phyloP scores from a whole-genome alignment of 2,888 invertebrate species.

The Lamproptera curius region DNA sequence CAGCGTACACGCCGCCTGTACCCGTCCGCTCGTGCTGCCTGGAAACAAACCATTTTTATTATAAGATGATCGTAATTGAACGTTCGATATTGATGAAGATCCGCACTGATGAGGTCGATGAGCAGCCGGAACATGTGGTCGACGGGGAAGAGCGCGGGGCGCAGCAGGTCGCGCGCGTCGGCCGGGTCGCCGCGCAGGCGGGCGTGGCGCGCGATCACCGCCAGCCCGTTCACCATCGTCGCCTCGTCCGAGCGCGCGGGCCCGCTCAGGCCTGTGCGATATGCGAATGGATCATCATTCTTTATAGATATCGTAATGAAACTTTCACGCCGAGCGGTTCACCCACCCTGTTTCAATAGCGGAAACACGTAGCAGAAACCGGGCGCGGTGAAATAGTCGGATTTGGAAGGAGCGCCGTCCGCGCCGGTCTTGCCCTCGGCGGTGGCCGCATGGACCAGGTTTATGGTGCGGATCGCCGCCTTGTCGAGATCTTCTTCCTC shows the following conservation, averaged over 20 bases:
- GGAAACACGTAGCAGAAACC: slow-evolving; percentile 92
- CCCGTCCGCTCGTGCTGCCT: slow-evolving; percentile 81
- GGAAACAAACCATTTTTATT: no score
- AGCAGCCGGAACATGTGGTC: slow-evolving; percentile 89
- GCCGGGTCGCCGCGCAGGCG: slow-evolving; percentile 46
- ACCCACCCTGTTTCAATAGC: slow-evolving; percentile 80
- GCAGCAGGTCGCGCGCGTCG: slow-evolving; percentile 77
- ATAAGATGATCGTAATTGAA: no score
- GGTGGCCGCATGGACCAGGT: slow-evolving; percentile 73
- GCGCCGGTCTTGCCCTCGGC: slow-evolving; percentile 36
- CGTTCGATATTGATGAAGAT: no score
- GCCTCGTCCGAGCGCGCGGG: slow-evolving; percentile 67
- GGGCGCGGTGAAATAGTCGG: slow-evolving; percentile 80
- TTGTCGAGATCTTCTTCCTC: slow-evolving; percentile 81
- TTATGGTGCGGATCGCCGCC: slow-evolving; percentile 82
- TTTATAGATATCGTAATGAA: no score
- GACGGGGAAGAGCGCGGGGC: slow-evolving; percentile 89
- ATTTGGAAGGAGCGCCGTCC: slow-evolving; percentile 26
- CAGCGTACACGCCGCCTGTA: slow-evolving; percentile 87
- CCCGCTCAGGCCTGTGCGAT: slow-evolving; percentile 36
- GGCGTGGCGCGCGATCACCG: slow-evolving; percentile 85
- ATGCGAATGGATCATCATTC: no score
- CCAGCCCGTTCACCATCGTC: slow-evolving; percentile 72
- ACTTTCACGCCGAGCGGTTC: not conserved
- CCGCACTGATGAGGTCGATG: slow-evolving; percentile 85